phyloP scores from a whole-genome alignment of 2,888 invertebrate genomes.

The Cryptocephalus primarius region DNA sequence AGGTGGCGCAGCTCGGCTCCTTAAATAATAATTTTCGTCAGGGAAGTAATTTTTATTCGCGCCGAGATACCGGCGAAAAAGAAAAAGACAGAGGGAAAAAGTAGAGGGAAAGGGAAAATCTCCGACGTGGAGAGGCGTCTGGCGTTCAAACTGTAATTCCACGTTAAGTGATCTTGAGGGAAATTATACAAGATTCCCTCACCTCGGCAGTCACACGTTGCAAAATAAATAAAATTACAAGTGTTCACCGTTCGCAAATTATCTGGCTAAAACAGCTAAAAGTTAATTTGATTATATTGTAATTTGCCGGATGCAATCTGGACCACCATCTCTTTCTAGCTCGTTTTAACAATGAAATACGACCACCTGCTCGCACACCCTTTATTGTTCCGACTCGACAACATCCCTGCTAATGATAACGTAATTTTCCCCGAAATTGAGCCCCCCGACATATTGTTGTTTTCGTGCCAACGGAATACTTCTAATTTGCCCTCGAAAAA shows the following conservation, averaged over 20 bases:
- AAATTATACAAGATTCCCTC: conserved; percentile 26
- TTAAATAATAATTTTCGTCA: no score
- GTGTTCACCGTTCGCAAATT: no score
- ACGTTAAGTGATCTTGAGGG: conserved; percentile 27
- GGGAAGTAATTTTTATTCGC: no score
- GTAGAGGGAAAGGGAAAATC: no score
- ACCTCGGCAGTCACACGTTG: conserved; percentile 20
- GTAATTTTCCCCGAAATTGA: no score
- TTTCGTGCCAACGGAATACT: no score
- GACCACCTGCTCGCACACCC: conserved; percentile 5
- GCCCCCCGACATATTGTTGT: no score
- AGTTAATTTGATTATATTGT: conserved; percentile 35
- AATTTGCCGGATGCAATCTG: conserved; percentile 33
- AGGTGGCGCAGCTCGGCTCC: no score
- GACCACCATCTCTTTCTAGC: conserved; percentile 10
- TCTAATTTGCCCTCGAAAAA: no score
- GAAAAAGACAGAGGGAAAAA: no score
- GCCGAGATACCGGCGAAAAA: no score
- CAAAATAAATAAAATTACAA: conserved; percentile 24
- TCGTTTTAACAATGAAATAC: conserved; percentile 14
- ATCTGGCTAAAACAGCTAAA: conserved; percentile 13
- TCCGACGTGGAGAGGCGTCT: not conserved
- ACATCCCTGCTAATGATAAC: no score
- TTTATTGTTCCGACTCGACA: not conserved
- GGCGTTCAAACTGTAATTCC: not conserved